These are phyloP conservation scores for Nansenia antarctica DNA, from an alignment of 2,113 vertebrate species.

Conservation along the genomic window DNA sequence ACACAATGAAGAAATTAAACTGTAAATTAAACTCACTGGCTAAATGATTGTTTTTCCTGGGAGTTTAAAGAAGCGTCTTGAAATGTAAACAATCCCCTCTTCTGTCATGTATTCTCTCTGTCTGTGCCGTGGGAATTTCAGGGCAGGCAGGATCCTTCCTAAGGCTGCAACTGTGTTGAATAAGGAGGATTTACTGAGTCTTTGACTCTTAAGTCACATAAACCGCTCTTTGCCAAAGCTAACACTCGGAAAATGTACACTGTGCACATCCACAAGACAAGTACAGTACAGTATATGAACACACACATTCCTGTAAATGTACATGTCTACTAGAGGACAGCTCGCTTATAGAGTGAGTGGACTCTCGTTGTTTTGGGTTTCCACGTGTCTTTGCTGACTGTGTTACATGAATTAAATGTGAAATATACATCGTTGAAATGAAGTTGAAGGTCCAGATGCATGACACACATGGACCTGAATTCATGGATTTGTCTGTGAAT, in stretches of 20 bases:
- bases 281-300: background rate
- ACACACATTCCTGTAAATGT: background rate
- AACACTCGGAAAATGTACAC: slow-evolving; percentile 41
- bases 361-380: background rate
- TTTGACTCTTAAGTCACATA: slow-evolving; percentile 51
- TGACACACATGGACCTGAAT: no score
- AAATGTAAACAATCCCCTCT: slow-evolving; percentile 69
- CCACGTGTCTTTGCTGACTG: background rate
- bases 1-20: slow-evolving; percentile 68
- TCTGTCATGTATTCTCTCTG: slow-evolving; percentile 39
- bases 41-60: slow-evolving; percentile 70
- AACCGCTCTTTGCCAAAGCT: slow-evolving; percentile 45
- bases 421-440: background rate
- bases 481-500: no score
- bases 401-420: background rate
- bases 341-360: background rate
- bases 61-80: slow-evolving; percentile 62
- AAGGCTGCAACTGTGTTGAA: slow-evolving; percentile 59
- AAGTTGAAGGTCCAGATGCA: no score
- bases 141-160: slow-evolving; percentile 53
- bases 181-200: slow-evolving; percentile 65
- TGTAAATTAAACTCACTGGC: slow-evolving; percentile 55
- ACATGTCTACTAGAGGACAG: background rate
- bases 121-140: slow-evolving; percentile 70
- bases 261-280: background rate